These are phyloP conservation scores for Adrianichthys oophorus DNA, from an alignment of 2,797 vertebrate genomes.

Conservation along the genomic window DNA sequence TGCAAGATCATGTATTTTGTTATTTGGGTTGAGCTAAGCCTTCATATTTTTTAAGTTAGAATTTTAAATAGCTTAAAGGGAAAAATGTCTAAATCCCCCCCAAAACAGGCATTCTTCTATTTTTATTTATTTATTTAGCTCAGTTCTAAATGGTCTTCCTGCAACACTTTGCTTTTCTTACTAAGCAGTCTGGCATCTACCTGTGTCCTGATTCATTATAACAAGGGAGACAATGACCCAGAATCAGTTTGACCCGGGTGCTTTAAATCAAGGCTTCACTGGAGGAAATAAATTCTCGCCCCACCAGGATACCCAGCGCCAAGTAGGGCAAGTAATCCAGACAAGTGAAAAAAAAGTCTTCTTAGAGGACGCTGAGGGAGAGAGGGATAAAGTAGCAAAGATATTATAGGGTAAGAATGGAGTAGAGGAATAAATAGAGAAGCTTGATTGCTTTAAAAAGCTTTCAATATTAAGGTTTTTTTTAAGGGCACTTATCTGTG, in stretches of 20 bases:
- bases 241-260: slow-evolving; percentile 71
- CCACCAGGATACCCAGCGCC: slow-evolving; percentile 50
- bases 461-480: slow-evolving; percentile 6
- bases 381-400: slow-evolving; percentile 24
- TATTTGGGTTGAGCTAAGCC: slow-evolving; percentile 23
- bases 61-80: slow-evolving; percentile 14
- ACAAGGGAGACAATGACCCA: slow-evolving; percentile 77
- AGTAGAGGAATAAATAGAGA: slow-evolving; percentile 1
- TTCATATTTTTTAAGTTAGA: slow-evolving; percentile 8
- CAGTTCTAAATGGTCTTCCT: slow-evolving; percentile 6
- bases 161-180: slow-evolving; percentile 26
- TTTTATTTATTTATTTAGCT: slow-evolving; percentile 6
- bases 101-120: slow-evolving; percentile 1
- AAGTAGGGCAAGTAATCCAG: slow-evolving; percentile 78
- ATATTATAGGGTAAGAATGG: slow-evolving; percentile 1
- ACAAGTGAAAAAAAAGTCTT: slow-evolving; percentile 64
- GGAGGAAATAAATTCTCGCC: slow-evolving; percentile 64
- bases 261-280: slow-evolving; percentile 71
- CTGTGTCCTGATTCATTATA: slow-evolving; percentile 67
- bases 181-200: slow-evolving; percentile 32
- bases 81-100: not conserved
- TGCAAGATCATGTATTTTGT: slow-evolving; percentile 16
- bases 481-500: not conserved
- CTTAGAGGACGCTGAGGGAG: slow-evolving; percentile 45
- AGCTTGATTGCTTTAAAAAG: slow-evolving; percentile 6